phyloP scores from a whole-genome alignment of 1,140 invertebrate species.

The Batillaria attramentaria region DNA sequence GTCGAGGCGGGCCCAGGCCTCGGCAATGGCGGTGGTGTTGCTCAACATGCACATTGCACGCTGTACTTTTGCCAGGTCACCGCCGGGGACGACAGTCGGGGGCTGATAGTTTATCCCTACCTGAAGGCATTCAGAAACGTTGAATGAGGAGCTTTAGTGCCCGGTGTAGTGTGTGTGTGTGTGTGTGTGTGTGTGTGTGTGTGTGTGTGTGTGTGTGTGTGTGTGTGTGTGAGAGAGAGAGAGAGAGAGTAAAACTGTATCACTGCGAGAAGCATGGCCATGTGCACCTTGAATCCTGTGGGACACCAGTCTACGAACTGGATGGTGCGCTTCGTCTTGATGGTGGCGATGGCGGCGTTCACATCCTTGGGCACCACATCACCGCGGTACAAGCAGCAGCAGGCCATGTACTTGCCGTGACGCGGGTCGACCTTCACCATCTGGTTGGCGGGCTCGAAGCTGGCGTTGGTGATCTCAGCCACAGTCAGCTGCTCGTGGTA shows the following conservation, averaged over 20 bases:
- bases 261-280: background rate
- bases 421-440: too few relatives aligned
- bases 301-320: too few relatives aligned
- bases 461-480: slow-evolving; percentile 7
- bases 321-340: slow-evolving; percentile 13
- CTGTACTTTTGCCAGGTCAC: background rate
- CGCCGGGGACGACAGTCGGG: background rate
- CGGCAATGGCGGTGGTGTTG: background rate
- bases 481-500: background rate
- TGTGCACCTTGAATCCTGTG: too few relatives aligned
- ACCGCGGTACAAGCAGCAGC: too few relatives aligned
- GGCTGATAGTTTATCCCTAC: background rate
- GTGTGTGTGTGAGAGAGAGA: background rate
- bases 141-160: background rate
- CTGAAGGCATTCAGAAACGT: background rate
- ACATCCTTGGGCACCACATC: slow-evolving; percentile 7
- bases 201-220: background rate
- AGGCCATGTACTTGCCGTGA: too few relatives aligned
- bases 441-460: slow-evolving; percentile 1
- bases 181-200: background rate
- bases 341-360: slow-evolving; percentile 1
- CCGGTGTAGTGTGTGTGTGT: background rate
- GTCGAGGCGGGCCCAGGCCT: background rate
- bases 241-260: background rate
- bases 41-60: background rate